Conservation (phyloP, 1,140 invertebrate species). For the Trichomalopsis sarcophagae region DNA sequence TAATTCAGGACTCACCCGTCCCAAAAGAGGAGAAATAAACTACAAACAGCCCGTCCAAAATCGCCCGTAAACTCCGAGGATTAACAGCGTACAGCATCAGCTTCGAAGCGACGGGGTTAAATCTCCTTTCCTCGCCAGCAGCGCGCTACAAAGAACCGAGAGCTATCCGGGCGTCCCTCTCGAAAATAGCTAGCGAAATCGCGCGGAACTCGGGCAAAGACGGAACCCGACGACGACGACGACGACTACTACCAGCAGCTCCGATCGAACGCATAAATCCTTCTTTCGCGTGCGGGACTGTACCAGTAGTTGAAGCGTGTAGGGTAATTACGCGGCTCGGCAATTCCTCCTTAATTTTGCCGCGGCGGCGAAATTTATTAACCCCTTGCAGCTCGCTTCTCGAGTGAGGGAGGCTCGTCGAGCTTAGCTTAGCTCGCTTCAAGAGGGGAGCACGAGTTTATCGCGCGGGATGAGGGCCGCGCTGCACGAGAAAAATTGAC, state of each 20-base stretch:
- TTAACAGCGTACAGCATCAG: neutral
- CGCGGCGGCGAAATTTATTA: slow-evolving; percentile 20
- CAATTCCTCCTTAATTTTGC: slow-evolving; percentile 9
- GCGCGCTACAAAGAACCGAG: neutral
- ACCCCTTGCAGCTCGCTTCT: neutral
- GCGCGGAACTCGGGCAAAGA: slow-evolving; percentile 6
- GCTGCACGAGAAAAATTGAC: neutral
- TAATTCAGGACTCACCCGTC: too few species aligned
- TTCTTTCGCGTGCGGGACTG: neutral
- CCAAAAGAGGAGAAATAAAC: neutral
- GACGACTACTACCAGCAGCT: neutral
- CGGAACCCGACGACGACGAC: neutral
- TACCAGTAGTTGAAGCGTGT: neutral
- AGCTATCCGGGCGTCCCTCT: neutral
- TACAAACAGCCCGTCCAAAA: neutral
- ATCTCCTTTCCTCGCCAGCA: neutral
- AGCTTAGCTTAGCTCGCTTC: neutral
- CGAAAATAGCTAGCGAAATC: neutral
- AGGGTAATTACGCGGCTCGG: slow-evolving; percentile 22
- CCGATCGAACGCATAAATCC: slow-evolving; percentile 21
- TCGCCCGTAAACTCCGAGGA: neutral
- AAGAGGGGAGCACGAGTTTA: slow-evolving; percentile 5
- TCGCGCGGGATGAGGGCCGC: neutral
- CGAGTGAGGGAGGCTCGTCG: neutral
- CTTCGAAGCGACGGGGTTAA: neutral